Base-by-base conservation (phyloP, 2,888 invertebrate genomes). In the Phortica okadai region DNA sequence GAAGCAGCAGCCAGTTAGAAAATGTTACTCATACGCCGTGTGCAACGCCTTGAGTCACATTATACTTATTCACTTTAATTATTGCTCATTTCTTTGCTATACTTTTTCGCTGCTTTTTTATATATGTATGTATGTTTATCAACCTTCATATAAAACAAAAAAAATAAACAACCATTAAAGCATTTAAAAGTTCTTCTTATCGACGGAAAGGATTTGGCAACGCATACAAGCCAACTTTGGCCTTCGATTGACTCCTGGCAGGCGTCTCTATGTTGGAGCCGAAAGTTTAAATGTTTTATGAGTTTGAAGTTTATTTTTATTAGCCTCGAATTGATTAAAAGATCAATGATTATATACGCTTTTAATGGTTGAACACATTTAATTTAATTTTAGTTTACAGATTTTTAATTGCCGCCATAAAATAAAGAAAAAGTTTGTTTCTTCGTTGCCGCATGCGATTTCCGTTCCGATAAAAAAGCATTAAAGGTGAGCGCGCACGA, bases 291-390 rank as follows among this genome's bases (percentile, higher is more conserved):
- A 82, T 81, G 83, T 83, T 83, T 82, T 83, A 83, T 82, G 83
- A 77, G 54, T 59, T 50, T 42, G 7, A 25, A 10, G 5, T 16
- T 73, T 54, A 6, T 21, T 75, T 82, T 82, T 83, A 82, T 84
- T 87, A 80, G 81, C 62, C 79, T 66, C 78, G 84, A 85, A 88
- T 85, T 85, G 85, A 85, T 87, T 88, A 85, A 85, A 85, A 85
- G 85, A 85, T 85, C 85, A 85, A 84, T 86, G 85, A 85, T 85
- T 66, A 66, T 42, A 66, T 66, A 14, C 66, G 42, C 44, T 42
- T 66, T 66, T 42, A 66, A 66, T 66, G 66, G 66, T 14, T 42
- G 44, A 66, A 42, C 66, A 16, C 41, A 66, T 66, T 66, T 66
- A 66, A 66, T 66, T 66, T 66, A 14, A 66, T 66, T 66, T 66